A percentile compares a stretch with the other conserved stretches of the same genome.
These are phyloP conservation scores for Numenius arquata DNA, from an alignment of 2,113 vertebrate species.

Conservation along the genomic window DNA sequence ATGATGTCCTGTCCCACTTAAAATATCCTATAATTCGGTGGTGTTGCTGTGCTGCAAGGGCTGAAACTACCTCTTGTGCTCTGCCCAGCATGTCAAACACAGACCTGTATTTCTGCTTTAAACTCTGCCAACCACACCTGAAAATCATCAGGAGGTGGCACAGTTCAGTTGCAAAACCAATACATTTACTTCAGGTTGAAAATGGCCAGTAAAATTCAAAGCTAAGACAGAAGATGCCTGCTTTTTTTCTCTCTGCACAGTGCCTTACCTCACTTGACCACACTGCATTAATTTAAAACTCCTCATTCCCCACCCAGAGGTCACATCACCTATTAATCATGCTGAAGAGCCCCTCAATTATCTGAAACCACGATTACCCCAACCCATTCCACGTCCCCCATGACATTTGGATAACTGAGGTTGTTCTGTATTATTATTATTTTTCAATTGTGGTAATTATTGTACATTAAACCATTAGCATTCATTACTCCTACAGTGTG, in stretches of 20 bases:
- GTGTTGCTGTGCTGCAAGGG: not conserved
- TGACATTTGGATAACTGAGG: slow-evolving; percentile 67
- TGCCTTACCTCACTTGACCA: slow-evolving; percentile 37
- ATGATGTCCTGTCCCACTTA: not conserved
- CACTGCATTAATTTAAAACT: not conserved
- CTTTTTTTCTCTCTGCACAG: not conserved
- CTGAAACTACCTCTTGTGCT: not conserved
- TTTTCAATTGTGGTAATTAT: slow-evolving; percentile 80
- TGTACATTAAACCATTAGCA: slow-evolving; percentile 80
- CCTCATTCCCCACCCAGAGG: slow-evolving; percentile 44
- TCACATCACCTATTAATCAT: slow-evolving; percentile 53
- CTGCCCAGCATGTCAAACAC: accelerated
- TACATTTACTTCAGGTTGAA: not conserved
- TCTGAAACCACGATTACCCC: slow-evolving; percentile 39
- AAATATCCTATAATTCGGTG: accelerated
- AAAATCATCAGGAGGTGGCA: not conserved
- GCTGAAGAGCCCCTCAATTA: slow-evolving; percentile 62
- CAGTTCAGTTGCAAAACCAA: not conserved
- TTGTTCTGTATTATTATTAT: slow-evolving; percentile 76
- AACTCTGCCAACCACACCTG: not conserved
- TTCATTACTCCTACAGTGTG: slow-evolving; percentile 81
- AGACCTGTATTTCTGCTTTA: not conserved
- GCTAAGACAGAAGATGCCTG: not conserved
- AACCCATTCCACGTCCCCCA: slow-evolving; percentile 24
- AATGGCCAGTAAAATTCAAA: not conserved